Evolutionary conservation across 2,888 invertebrate genomes (phyloP).

Genomic region (Callosobruchus maculatus): DNA sequence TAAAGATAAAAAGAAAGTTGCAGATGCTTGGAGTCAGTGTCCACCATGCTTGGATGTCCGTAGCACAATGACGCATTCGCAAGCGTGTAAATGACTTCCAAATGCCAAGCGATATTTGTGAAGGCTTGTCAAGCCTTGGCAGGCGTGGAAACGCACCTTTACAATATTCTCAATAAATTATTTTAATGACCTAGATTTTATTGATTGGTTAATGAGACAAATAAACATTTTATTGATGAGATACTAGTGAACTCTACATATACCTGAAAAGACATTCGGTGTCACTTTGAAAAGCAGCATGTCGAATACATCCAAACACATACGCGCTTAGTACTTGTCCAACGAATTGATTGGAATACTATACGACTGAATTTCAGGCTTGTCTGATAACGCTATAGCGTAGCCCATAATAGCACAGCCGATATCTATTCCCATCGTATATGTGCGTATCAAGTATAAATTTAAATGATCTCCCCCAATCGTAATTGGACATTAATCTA

Average conservation of each 20-base stretch:
- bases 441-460: conserved; percentile 1
- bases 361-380: not conserved
- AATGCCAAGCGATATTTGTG: no score
- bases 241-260: not conserved
- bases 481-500: conserved; percentile 10
- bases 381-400: not conserved
- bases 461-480: conserved; percentile 5
- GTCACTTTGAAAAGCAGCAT: not conserved
- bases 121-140: no score
- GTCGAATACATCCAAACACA: not conserved
- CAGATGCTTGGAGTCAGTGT: no score
- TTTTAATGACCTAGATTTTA: no score
- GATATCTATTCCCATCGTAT: not conserved
- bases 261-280: not conserved
- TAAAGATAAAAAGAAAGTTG: no score
- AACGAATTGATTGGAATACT: not conserved
- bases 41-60: no score
- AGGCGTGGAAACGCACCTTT: no score
- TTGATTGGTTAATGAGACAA: no score
- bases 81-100: no score
- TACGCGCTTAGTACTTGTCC: not conserved
- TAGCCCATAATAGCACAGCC: not conserved
- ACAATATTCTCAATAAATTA: no score
- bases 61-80: no score
- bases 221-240: no score